Percentiles rank a stretch among this genome's conserved stretches.
Evolutionary conservation across 2,113 vertebrate species (phyloP).

Genomic region (Gadus macrocephalus): DNA sequence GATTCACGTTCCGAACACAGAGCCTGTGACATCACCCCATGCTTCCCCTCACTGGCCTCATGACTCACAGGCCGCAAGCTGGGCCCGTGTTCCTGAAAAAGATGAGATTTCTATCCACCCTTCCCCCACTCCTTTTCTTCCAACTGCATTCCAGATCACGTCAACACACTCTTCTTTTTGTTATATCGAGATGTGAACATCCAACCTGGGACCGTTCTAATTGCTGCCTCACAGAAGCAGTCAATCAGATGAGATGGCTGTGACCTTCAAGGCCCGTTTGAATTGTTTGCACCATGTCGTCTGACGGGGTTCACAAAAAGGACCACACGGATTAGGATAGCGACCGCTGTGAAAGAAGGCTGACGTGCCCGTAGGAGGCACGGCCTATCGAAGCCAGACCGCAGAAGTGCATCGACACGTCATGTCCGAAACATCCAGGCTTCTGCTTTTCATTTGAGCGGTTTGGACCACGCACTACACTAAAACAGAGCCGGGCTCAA

Average conservation of each 20-base stretch:
- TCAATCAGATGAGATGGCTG: too few relatives aligned
- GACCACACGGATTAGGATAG: not conserved
- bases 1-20: slow-evolving; percentile 3
- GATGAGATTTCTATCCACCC: too few relatives aligned
- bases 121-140: not conserved
- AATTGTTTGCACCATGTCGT: too few relatives aligned
- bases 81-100: too few relatives aligned
- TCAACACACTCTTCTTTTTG: too few relatives aligned
- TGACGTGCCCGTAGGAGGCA: slow-evolving; percentile 9
- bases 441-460: slow-evolving; percentile 30
- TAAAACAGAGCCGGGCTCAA: not conserved
- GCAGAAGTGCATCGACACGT: slow-evolving; percentile 3
- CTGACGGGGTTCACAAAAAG: too few relatives aligned
- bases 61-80: slow-evolving; percentile 15
- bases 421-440: not conserved
- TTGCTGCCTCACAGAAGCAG: too few relatives aligned
- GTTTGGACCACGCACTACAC: slow-evolving; percentile 14
- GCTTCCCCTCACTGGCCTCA: not conserved
- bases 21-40: slow-evolving; percentile 13
- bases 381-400: slow-evolving; percentile 14
- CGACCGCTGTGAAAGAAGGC: not conserved
- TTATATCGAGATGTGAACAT: too few relatives aligned
- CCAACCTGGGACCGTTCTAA: too few relatives aligned
- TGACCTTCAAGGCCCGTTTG: too few relatives aligned
- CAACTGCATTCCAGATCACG: not conserved